Base-by-base conservation (phyloP, 92 coral and sea anemone species). In the Pocillopora meandrina region DNA sequence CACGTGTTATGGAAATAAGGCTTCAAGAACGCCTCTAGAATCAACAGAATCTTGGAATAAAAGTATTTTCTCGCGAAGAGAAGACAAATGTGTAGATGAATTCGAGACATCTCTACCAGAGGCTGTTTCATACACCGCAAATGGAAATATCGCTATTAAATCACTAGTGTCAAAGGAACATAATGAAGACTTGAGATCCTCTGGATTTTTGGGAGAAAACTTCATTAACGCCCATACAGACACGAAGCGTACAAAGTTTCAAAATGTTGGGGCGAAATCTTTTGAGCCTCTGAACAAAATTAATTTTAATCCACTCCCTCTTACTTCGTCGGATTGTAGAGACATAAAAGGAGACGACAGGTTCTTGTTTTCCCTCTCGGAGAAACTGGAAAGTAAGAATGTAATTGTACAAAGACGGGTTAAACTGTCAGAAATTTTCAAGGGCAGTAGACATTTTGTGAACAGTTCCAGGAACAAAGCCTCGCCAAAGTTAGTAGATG, bases 61-160 rank as follows among this genome's bases (percentile, higher is more conserved):
- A 56, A 12, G 71, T 60, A 19, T 61, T 36, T 49, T 6, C 9
- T 19, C 20, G 16, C 68, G 68, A 26, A 68, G 3, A 42, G 56
- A 36, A 33, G 61, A 21, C 35, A 21, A 72, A 23, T 63, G 59
- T 20, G 73, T 42, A 35, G 82, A 63, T 73, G 97, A 93, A 87
- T 93, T 93, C 72, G 97, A 90, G n/a, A 88, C 88, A 72, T 93
- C 91, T 33, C 91, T 93, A 88, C 83, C 84, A 65, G 86, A 83
- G 10, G 70, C 74, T 5, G 56, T 73, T 72, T 49, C 56, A 14
- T 36, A 56, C 49, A 61, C 55, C 5, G 58, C 19, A 9, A 61
- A 74, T 42, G 64, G 34, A 81, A 5, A 63, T 61, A 23, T 49
- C 12, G 76, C 36, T 36, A 18, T 36, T 10, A 34, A 74, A 63